These are phyloP conservation scores for Plectus sambesii DNA, from an alignment of 1,140 invertebrate genomes.

Conservation along the genomic window DNA sequence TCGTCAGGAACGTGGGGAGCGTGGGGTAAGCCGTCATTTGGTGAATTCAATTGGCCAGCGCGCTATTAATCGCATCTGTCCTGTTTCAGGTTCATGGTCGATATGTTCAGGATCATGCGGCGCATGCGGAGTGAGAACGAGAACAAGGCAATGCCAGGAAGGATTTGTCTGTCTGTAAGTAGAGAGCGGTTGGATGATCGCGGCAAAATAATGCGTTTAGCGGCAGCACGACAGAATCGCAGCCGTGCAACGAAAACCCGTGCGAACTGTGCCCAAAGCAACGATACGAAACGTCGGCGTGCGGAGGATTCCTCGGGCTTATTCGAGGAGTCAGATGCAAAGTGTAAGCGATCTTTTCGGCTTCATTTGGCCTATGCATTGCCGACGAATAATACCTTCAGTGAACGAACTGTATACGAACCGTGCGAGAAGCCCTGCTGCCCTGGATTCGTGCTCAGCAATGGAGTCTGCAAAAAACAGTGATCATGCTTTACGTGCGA, in stretches of 20 bases:
- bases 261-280: constrained; percentile 38
- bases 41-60: too few species aligned
- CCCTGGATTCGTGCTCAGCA: constrained; percentile 30
- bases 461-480: too few species aligned
- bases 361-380: neutral
- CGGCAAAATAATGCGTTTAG: constrained; percentile 21
- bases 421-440: constrained; percentile 37
- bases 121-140: constrained; percentile 33
- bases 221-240: constrained; percentile 33
- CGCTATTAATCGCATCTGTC: too few species aligned
- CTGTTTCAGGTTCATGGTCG: too few species aligned
- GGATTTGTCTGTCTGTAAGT: constrained; percentile 38
- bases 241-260: constrained; percentile 37
- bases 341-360: constrained; percentile 15
- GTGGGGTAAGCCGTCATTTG: too few species aligned
- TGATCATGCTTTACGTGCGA: too few species aligned
- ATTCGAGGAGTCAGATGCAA: constrained; percentile 30
- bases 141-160: constrained; percentile 33
- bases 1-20: constrained; percentile 26
- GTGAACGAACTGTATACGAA: constrained; percentile 30
- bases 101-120: constrained; percentile 38
- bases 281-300: constrained; percentile 23
- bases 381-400: constrained; percentile 10
- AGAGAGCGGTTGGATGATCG: neutral
- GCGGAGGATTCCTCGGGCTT: constrained; percentile 31